These are phyloP conservation scores for Drosophila subquinaria DNA, from an alignment of 2,888 invertebrate genomes.

Conservation along the genomic window DNA sequence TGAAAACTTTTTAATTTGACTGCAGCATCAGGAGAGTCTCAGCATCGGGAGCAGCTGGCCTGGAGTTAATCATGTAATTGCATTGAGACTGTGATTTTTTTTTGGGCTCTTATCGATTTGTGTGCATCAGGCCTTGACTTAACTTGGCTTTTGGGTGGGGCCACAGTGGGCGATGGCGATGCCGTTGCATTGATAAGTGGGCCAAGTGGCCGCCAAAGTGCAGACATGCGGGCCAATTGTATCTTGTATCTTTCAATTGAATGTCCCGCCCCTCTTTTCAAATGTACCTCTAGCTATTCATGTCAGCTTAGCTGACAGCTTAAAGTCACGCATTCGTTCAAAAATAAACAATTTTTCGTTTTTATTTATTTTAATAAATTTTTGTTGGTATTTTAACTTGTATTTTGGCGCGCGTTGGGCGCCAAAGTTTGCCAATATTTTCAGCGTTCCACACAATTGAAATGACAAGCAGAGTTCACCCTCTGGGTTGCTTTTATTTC, in stretches of 20 bases:
- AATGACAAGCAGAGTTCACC: conserved; percentile 51
- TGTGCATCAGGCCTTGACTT: conserved; percentile 50
- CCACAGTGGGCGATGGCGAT: conserved; percentile 22
- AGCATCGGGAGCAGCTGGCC: conserved; percentile 25
- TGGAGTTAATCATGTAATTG: conserved; percentile 59
- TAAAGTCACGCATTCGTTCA: conserved; percentile 42
- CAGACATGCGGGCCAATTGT: conserved; percentile 73
- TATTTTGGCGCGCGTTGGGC: conserved; percentile 11
- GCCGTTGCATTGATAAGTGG: conserved; percentile 48
- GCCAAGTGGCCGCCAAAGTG: conserved; percentile 45
- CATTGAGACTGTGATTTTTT: conserved; percentile 34
- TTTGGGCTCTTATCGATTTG: conserved; percentile 47
- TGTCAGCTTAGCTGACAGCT: conserved; percentile 16
- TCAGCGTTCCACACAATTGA: conserved; percentile 51
- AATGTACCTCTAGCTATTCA: conserved; percentile 10
- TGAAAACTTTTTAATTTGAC: conserved; percentile 60
- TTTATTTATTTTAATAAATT: conserved; percentile 38
- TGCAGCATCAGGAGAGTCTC: conserved; percentile 42
- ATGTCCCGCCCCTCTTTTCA: conserved; percentile 4
- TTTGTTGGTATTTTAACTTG: conserved; percentile 6
- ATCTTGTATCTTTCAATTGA: conserved; percentile 54
- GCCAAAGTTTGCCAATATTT: conserved; percentile 53
- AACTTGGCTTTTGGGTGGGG: conserved; percentile 21
- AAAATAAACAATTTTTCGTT: conserved; percentile 7
- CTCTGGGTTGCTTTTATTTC: conserved; percentile 10